Percentiles rank a stretch among this genome's conserved stretches.
Evolutionary conservation across 2,888 invertebrate species (phyloP).

Genomic region (Alitta virens): DNA sequence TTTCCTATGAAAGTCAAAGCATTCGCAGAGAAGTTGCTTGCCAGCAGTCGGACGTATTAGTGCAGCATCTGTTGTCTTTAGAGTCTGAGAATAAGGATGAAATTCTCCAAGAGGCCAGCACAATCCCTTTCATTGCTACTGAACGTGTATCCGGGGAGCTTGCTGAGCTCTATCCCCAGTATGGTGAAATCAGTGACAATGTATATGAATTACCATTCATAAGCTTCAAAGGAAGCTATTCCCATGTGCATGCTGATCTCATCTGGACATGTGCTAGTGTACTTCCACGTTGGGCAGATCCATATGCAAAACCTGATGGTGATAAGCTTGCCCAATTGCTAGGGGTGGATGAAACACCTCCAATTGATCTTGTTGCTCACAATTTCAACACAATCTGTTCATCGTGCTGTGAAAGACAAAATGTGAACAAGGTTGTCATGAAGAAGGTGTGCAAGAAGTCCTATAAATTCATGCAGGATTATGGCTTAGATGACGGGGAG

Average conservation of each 20-base stretch:
- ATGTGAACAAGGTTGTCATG: background rate
- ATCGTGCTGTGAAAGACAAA: background rate
- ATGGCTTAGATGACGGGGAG: constrained; percentile 9
- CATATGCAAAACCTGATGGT: constrained; percentile 9
- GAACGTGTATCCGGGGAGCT: constrained; percentile 14
- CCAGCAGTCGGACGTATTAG: no score
- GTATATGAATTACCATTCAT: constrained; percentile 12
- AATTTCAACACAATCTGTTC: background rate
- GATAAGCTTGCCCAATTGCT: constrained; percentile 16
- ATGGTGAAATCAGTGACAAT: constrained; percentile 19
- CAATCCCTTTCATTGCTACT: constrained; percentile 22
- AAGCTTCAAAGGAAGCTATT: constrained; percentile 22
- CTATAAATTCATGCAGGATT: constrained; percentile 20
- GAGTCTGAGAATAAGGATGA: constrained; percentile 9
- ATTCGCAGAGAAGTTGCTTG: no score
- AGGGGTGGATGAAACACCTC: constrained; percentile 18
- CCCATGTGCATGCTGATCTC: constrained; percentile 14
- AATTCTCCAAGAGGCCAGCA: constrained; percentile 14
- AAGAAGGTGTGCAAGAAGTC: constrained; percentile 20
- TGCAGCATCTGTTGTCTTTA: constrained; percentile 24
- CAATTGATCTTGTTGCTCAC: constrained; percentile 13
- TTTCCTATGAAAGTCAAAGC: constrained; percentile 25
- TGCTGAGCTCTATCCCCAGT: constrained; percentile 12
- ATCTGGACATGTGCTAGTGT: constrained; percentile 26
- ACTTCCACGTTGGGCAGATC: constrained; percentile 29